A percentile compares a stretch with the other conserved stretches of the same genome.
Evolutionary conservation across 1,140 invertebrate species (phyloP).

Genomic region (Bicyclus anynana): DNA sequence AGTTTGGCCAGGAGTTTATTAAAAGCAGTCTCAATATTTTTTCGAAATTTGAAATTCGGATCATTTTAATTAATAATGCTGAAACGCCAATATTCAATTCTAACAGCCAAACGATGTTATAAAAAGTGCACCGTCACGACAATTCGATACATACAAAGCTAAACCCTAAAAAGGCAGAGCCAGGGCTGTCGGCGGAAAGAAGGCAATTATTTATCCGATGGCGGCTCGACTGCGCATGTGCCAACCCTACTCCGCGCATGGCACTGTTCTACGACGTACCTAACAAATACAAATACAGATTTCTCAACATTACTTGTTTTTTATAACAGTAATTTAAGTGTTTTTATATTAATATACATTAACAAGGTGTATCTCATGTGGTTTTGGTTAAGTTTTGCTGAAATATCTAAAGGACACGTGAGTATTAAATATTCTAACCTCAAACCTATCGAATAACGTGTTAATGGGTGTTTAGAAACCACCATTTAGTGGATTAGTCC

Average conservation of each 20-base stretch:
- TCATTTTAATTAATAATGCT: no score
- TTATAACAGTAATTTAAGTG: not conserved
- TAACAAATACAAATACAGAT: constrained; percentile 54
- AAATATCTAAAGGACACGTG: not conserved
- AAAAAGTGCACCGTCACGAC: constrained; percentile 16
- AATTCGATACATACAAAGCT: constrained; percentile 32
- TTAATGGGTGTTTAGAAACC: not conserved
- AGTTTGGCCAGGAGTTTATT: no score
- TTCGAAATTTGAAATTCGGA: no score
- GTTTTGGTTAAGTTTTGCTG: not conserved
- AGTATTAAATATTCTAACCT: constrained; percentile 1
- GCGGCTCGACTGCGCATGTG: constrained; percentile 50
- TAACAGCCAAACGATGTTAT: no score
- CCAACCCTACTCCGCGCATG: constrained; percentile 46
- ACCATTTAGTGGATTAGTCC: not conserved
- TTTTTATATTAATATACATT: not conserved
- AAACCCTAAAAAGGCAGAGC: constrained; percentile 48
- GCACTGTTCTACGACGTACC: constrained; percentile 25
- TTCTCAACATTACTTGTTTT: constrained; percentile 4
- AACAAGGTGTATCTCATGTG: not conserved
- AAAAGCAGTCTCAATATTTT: no score
- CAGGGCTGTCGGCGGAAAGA: constrained; percentile 48
- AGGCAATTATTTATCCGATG: constrained; percentile 41
- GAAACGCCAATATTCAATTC: no score
- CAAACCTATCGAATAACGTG: not conserved